Conservation (phyloP, 2,888 invertebrate genomes). For the Agrotis exclamationis region DNA sequence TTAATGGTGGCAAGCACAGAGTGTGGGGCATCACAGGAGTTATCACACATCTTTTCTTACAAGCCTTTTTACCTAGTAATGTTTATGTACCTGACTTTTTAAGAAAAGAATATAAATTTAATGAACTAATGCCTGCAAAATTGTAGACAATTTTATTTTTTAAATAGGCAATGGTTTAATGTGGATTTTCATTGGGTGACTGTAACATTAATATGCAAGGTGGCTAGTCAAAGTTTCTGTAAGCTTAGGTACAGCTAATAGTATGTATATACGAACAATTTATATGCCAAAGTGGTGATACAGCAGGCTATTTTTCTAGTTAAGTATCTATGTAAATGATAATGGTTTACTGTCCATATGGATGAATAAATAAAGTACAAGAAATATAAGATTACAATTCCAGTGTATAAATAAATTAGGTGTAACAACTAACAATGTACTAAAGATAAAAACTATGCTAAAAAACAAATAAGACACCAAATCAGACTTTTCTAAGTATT, state of each 20-base stretch:
- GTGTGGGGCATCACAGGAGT: slow-evolving; percentile 96
- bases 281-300: neutral
- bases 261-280: neutral
- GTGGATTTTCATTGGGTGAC: neutral
- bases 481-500: neutral
- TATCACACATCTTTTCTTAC: slow-evolving; percentile 93
- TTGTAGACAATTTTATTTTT: slow-evolving; percentile 26
- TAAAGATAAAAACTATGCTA: neutral
- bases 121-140: slow-evolving; percentile 74
- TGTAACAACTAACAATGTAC: slow-evolving; percentile 1
- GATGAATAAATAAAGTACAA: slow-evolving; percentile 2
- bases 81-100: slow-evolving; percentile 78
- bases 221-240: neutral
- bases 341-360: neutral
- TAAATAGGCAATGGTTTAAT: neutral
- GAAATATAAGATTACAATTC: neutral
- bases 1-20: slow-evolving; percentile 89
- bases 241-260: neutral
- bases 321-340: neutral
- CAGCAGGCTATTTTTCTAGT: neutral
- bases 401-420: neutral
- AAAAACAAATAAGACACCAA: neutral
- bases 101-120: slow-evolving; percentile 72
- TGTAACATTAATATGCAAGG: neutral
- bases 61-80: slow-evolving; percentile 77